Base-by-base conservation (phyloP, 2,797 vertebrate species). In the Brachymystax lenok region DNA sequence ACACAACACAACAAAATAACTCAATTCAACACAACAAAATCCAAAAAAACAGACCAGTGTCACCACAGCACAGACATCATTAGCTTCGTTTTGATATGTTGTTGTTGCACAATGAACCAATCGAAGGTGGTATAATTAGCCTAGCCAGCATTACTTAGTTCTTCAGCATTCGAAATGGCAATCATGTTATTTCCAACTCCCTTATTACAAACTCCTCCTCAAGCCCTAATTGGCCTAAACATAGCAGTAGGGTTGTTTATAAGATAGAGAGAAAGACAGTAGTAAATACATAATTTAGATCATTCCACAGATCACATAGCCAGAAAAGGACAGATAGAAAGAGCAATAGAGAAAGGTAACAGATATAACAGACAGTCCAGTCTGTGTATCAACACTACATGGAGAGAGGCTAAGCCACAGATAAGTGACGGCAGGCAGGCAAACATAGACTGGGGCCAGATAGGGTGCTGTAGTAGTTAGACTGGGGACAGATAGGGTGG, bases 91-190 rank as follows among this genome's bases (percentile, higher is more conserved):
- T 67, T 71, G 70, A 82, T 81, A 5, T n/a, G 54, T 56, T 24
- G 54, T 30, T 66, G 71, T 64, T 74, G 82, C 74, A 80, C 81
- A 74, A 68, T 66, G 70, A 74, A 77, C 75, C 84, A 84, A 88
- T 33, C 74, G 68, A 85, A 80, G 81, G 82, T 69, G 30, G 72
- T 67, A 79, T 82, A 87, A 89, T 90, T 87, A 90, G 79, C 68
- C 0, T 0, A 33, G 54, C 54, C 17, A n/a, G 17, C 19, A 74
- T 86, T 85, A 63, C 12, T 12, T 68, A 71, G 77, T 79, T 54
- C 14, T 69, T 77, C 74, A 80, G 78, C 71, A 71, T 80, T 75
- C 73, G 46, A 74, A 80, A 83, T 30, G 68, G 52, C 79, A 83
- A 78, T 84, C 76, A 74, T 74, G 46, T 50, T 7, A 6, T 69